phyloP scores from a whole-genome alignment of 2,113 vertebrate species.

The Parus major region DNA sequence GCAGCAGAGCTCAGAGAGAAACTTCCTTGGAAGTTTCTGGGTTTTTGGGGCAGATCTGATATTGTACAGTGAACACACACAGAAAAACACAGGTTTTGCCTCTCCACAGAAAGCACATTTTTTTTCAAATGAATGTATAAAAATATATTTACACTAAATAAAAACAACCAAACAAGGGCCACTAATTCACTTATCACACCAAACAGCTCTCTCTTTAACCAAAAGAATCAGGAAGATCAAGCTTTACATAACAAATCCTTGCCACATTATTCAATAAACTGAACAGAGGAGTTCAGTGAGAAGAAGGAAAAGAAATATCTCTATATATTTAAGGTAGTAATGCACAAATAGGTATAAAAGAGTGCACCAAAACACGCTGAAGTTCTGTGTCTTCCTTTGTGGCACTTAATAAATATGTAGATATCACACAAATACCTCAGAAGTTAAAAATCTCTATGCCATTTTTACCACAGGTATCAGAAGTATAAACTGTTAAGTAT shows the following conservation, averaged over 20 bases:
- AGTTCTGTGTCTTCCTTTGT: not conserved
- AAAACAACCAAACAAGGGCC: not conserved
- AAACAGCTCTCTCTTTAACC: not conserved
- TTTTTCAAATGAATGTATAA: not conserved
- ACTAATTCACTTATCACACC: not conserved
- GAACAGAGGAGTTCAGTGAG: not conserved
- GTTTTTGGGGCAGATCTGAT: fast-evolving
- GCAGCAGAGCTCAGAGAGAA: not conserved
- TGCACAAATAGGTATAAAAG: not conserved
- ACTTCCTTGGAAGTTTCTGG: not conserved
- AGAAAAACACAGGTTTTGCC: not conserved
- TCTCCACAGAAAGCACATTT: not conserved
- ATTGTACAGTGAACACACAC: fast-evolving
- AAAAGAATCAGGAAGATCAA: not conserved
- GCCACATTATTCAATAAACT: not conserved
- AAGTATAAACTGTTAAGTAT: not conserved
- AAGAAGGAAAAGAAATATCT: not conserved
- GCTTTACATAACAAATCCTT: not conserved
- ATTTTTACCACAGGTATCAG: not conserved
- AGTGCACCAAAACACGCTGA: not conserved
- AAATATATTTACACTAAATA: not conserved
- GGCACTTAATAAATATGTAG: not conserved
- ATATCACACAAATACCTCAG: not conserved
- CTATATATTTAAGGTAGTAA: not conserved
- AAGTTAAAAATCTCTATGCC: not conserved